Percentiles rank a stretch among this genome's conserved stretches.
These are phyloP conservation scores for Glomeris maerens DNA, from an alignment of 1,140 invertebrate genomes.

Conservation along the genomic window DNA sequence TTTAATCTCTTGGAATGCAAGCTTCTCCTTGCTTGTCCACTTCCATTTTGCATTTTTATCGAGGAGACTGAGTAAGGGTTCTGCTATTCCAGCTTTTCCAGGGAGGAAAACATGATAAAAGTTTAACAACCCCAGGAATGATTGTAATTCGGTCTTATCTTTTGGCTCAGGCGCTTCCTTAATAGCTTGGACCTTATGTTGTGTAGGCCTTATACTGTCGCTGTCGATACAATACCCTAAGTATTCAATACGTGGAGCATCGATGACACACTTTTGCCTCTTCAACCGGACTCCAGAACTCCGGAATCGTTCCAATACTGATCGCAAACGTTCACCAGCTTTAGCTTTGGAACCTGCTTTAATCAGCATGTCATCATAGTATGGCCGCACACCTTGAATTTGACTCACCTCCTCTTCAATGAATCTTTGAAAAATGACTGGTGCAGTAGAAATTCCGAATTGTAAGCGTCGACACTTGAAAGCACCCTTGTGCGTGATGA, in stretches of 20 bases:
- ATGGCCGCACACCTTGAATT: conserved; percentile 11
- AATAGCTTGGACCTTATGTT: conserved; percentile 10
- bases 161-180: conserved; percentile 11
- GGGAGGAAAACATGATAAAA: conserved; percentile 16
- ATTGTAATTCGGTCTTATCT: conserved; percentile 15
- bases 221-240: too few species aligned
- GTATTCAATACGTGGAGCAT: too few species aligned
- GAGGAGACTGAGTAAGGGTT: conserved; percentile 14
- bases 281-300: conserved; percentile 17
- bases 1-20: conserved; percentile 24
- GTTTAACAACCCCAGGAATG: conserved; percentile 21
- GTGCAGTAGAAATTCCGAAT: too few species aligned
- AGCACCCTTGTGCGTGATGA: too few species aligned
- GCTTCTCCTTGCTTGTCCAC: conserved; percentile 11
- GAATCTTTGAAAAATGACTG: conserved; percentile 18
- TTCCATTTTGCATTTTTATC: conserved; percentile 12
- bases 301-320: conserved; percentile 13
- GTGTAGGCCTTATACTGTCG: conserved; percentile 4
- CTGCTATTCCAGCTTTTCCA: not conserved
- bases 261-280: conserved; percentile 18
- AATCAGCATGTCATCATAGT: conserved; percentile 19
- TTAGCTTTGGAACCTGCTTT: conserved; percentile 12
- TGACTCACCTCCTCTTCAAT: conserved; percentile 15
- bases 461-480: too few species aligned
- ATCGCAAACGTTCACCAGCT: conserved; percentile 13